These are phyloP conservation scores for Periophthalmus modestus DNA, from an alignment of 2,113 vertebrate genomes.

Conservation along the genomic window DNA sequence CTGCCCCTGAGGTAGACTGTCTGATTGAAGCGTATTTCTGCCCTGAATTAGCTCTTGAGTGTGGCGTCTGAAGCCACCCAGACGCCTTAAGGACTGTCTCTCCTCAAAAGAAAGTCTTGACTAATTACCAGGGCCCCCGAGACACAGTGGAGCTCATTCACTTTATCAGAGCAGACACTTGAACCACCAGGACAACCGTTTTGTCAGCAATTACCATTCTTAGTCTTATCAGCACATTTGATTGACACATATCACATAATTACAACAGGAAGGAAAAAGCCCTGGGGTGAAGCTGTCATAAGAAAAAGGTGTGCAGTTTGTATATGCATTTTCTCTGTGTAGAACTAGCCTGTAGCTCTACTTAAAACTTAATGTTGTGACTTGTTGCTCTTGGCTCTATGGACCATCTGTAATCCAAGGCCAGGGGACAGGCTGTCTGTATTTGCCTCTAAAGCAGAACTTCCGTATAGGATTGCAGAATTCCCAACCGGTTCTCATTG, in stretches of 20 bases:
- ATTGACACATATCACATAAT: constrained; percentile 24
- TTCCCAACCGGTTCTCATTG: constrained; percentile 51
- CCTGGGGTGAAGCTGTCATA: constrained; percentile 36
- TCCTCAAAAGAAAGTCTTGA: constrained; percentile 43
- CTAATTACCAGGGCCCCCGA: constrained; percentile 50
- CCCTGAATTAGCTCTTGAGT: constrained; percentile 52
- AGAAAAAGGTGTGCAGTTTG: constrained; percentile 42
- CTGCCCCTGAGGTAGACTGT: constrained; percentile 49
- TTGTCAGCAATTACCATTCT: constrained; percentile 20
- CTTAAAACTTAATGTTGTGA: constrained; percentile 57
- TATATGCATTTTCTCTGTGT: constrained; percentile 24
- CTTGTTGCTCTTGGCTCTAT: constrained; percentile 65
- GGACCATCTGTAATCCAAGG: constrained; percentile 63
- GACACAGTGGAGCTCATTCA: constrained; percentile 30
- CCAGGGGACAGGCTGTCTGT: constrained; percentile 61
- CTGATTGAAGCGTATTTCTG: constrained; percentile 37
- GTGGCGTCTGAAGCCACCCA: constrained; percentile 62
- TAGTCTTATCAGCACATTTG: constrained; percentile 25
- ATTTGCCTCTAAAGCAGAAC: constrained; percentile 44
- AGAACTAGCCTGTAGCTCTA: constrained; percentile 19
- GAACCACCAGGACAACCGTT: constrained; percentile 13
- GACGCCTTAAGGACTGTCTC: constrained; percentile 54
- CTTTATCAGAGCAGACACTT: constrained; percentile 24
- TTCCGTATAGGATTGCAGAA: constrained; percentile 43
- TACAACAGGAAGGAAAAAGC: constrained; percentile 27